Conservation (phyloP, 1,140 invertebrate genomes). For the Drosophila kurseongensis region DNA sequence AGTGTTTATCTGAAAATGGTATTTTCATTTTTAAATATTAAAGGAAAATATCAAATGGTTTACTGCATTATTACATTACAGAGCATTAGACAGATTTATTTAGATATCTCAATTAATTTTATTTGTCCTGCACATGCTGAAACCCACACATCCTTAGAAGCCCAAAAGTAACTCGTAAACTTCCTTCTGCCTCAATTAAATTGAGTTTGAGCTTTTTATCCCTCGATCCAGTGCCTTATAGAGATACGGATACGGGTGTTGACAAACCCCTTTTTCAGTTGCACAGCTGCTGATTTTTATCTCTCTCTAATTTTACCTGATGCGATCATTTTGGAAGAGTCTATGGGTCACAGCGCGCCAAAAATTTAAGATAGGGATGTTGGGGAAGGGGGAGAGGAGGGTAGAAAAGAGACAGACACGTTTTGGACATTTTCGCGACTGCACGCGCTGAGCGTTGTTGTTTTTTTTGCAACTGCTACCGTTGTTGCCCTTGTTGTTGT, state of each 20-base stretch:
- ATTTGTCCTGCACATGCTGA: not conserved
- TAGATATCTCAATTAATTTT: not conserved
- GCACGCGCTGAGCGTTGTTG: constrained; percentile 49
- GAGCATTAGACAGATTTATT: no score
- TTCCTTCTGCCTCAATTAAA: not conserved
- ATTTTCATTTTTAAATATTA: no score
- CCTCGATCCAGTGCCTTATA: constrained; percentile 3
- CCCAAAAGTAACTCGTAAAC: not conserved
- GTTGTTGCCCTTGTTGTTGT: constrained; percentile 29
- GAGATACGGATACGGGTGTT: constrained; percentile 4
- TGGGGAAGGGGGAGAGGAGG: not conserved
- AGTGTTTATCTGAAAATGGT: no score
- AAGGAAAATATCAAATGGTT: no score
- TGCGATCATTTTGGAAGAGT: constrained; percentile 61
- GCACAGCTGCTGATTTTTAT: constrained; percentile 39
- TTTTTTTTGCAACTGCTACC: constrained; percentile 42
- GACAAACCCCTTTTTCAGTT: constrained; percentile 51
- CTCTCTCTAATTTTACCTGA: constrained; percentile 61
- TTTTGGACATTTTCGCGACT: constrained; percentile 69
- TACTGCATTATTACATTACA: no score
- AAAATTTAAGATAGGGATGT: constrained; percentile 18
- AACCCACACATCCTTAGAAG: no score
- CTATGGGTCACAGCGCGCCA: constrained; percentile 47
- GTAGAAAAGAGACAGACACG: constrained; percentile 45
- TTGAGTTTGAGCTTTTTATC: constrained; percentile 8